phyloP scores from a whole-genome alignment of 2,888 invertebrate species.

The Drosophila yooni region DNA sequence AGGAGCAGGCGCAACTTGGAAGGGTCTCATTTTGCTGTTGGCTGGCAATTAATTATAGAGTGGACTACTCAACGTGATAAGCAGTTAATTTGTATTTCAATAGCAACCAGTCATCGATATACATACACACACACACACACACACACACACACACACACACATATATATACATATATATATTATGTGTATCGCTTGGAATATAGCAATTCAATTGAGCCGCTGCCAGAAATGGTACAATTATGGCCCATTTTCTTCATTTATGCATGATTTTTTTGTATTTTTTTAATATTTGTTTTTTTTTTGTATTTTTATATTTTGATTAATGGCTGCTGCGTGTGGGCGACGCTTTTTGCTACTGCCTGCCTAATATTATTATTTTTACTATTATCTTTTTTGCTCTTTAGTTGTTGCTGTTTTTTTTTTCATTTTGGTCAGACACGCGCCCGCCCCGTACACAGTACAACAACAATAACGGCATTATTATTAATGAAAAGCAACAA shows the following conservation, averaged over 20 bases:
- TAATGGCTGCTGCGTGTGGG: conserved; percentile 54
- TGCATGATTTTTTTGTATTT: conserved; percentile 22
- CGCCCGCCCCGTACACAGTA: conserved; percentile 13
- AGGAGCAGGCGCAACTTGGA: too few species aligned
- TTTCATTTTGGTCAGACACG: conserved; percentile 28
- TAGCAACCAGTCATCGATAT: not conserved
- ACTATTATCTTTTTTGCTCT: conserved; percentile 5
- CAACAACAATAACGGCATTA: conserved; percentile 37
- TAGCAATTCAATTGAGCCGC: conserved; percentile 25
- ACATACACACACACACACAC: too few species aligned
- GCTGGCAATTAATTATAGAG: conserved; percentile 9
- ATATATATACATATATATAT: not conserved
- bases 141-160: too few species aligned
- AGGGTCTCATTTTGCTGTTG: not conserved
- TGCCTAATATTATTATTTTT: conserved; percentile 16
- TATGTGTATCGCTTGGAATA: conserved; percentile 7
- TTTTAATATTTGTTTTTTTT: conserved; percentile 5
- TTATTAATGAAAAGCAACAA: conserved; percentile 5
- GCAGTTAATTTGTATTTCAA: conserved; percentile 34
- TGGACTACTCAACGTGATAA: conserved; percentile 17
- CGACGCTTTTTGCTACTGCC: conserved; percentile 14
- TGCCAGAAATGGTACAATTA: conserved; percentile 52
- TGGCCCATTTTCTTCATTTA: conserved; percentile 57
- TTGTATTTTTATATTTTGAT: conserved; percentile 8
- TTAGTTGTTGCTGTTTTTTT: not conserved